phyloP scores from a whole-genome alignment of 2,888 invertebrate genomes.

The Amiota communis region DNA sequence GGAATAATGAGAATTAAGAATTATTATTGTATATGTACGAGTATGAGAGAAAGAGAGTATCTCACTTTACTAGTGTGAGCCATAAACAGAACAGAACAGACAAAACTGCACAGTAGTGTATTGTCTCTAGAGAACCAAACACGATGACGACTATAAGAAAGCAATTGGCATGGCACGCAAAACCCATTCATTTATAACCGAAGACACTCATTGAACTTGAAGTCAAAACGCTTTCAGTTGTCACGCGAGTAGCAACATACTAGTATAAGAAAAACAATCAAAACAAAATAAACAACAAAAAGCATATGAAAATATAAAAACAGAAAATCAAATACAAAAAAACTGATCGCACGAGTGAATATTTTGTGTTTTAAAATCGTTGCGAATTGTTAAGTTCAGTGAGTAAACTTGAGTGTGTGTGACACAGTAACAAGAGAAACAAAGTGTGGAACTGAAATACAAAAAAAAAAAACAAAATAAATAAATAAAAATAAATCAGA shows the following conservation, averaged over 20 bases:
- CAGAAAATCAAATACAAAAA: not conserved
- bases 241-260: constrained; percentile 60
- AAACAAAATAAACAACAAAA: not conserved
- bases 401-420: constrained; percentile 11
- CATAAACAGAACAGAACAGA: too few species aligned
- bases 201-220: constrained; percentile 59
- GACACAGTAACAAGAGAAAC: constrained; percentile 39
- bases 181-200: constrained; percentile 52
- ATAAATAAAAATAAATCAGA: constrained; percentile 31
- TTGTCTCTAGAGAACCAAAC: too few species aligned
- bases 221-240: constrained; percentile 66
- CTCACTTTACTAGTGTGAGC: too few species aligned
- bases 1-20: too few species aligned
- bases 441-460: constrained; percentile 19
- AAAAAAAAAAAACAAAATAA: constrained; percentile 54
- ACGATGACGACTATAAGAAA: not conserved
- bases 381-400: too few species aligned
- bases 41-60: too few species aligned
- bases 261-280: not conserved
- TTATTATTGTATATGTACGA: too few species aligned
- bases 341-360: constrained; percentile 15
- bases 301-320: not conserved
- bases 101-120: too few species aligned
- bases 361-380: too few species aligned
- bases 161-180: constrained; percentile 40